Conservation (phyloP, 2,797 vertebrate genomes). For the Pteronotus mesoamericanus region DNA sequence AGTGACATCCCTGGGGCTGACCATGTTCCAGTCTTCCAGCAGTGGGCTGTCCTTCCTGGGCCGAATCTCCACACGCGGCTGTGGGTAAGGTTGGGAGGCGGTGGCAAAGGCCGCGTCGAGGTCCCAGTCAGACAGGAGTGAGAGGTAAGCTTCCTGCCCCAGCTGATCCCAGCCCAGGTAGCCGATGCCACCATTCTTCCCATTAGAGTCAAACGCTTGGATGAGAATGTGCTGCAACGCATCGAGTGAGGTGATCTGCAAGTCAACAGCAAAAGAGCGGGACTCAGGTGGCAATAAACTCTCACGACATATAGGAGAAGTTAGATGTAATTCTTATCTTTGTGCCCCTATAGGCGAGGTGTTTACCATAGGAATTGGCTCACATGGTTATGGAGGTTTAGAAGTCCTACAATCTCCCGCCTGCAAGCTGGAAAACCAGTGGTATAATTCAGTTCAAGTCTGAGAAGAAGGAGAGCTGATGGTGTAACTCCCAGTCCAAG, state of each 20-base stretch:
- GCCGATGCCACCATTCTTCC: constrained; percentile 90
- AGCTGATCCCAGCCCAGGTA: constrained; percentile 88
- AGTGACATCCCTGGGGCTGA: constrained; percentile 95
- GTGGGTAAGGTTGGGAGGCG: constrained; percentile 90
- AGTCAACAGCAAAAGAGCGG: constrained; percentile 94
- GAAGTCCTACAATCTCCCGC: not conserved
- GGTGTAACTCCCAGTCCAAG: not conserved
- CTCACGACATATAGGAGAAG: constrained; percentile 79
- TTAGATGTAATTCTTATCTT: not conserved
- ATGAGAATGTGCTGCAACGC: constrained; percentile 94
- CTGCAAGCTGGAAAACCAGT: not conserved
- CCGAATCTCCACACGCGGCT: constrained; percentile 91
- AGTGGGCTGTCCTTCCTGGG: constrained; percentile 91
- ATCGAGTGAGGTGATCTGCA: constrained; percentile 94
- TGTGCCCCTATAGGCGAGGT: not conserved
- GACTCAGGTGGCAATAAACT: constrained; percentile 88
- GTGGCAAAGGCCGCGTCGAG: constrained; percentile 89
- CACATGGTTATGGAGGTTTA: not conserved
- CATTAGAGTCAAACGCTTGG: constrained; percentile 91
- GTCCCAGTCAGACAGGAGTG: constrained; percentile 91
- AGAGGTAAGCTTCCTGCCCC: constrained; percentile 86
- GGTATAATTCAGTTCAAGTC: not conserved
- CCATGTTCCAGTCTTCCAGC: constrained; percentile 96
- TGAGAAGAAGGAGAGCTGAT: not conserved
- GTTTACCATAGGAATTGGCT: not conserved